phyloP scores from a whole-genome alignment of 2,113 vertebrate genomes.

The Thalassarche chlororhynchos region DNA sequence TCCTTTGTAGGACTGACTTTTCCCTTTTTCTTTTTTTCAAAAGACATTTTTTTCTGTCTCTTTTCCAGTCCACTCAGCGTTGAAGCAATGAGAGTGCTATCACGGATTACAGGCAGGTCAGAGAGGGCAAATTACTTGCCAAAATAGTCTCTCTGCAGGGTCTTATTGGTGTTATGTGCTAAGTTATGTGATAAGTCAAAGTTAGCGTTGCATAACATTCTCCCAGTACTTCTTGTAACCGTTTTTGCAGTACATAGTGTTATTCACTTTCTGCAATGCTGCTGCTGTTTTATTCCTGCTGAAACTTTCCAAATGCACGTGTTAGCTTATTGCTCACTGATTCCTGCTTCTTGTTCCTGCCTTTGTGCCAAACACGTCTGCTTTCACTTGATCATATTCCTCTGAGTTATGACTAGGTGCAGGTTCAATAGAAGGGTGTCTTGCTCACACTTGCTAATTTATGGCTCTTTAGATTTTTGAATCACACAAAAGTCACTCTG shows the following conservation, averaged over 20 bases:
- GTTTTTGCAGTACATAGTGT: not conserved
- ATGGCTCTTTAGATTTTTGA: not conserved
- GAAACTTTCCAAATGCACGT: not conserved
- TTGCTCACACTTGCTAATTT: not conserved
- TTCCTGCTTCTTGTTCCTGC: not conserved
- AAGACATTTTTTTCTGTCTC: not conserved
- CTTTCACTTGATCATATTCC: not conserved
- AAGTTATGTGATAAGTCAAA: constrained; percentile 64
- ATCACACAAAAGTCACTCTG: not conserved
- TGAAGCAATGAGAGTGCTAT: constrained; percentile 27
- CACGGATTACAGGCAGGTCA: constrained; percentile 56
- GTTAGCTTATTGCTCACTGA: not conserved
- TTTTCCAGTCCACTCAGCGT: not conserved
- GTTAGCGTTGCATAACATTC: constrained; percentile 57
- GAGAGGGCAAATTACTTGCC: constrained; percentile 61
- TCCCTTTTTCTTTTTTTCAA: not conserved
- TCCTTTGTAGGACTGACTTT: not conserved
- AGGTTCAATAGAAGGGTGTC: not conserved
- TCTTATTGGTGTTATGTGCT: constrained; percentile 29
- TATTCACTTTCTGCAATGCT: not conserved
- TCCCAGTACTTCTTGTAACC: not conserved
- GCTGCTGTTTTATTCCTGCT: not conserved
- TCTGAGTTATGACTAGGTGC: not conserved
- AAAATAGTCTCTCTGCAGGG: constrained; percentile 48
- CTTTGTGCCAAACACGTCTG: not conserved